Conservation (phyloP, 2,797 vertebrate species). For the Tinamus major region DNA sequence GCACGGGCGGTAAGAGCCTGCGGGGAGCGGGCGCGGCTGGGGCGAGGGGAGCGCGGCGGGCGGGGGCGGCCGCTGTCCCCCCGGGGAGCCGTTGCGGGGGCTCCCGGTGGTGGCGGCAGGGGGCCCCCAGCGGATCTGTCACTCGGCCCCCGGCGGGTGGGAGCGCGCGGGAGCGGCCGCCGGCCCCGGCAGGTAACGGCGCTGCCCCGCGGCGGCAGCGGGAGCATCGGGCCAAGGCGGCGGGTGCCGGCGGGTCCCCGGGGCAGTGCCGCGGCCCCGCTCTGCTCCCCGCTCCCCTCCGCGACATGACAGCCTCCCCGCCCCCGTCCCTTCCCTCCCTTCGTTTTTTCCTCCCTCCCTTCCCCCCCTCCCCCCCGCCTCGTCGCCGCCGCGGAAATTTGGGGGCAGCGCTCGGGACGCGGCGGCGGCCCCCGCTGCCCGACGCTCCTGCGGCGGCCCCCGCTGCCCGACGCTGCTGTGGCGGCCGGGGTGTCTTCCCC, state of each 20-base stretch:
- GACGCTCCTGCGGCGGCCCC: background rate
- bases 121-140: slow-evolving; percentile 61
- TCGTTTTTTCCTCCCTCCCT: too few species aligned
- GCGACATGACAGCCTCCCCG: background rate
- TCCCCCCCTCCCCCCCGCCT: background rate
- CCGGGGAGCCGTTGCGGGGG: background rate
- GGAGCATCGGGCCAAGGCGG: background rate
- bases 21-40: slow-evolving; percentile 39
- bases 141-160: background rate
- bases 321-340: background rate
- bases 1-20: slow-evolving; percentile 69
- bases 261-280: background rate
- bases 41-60: background rate
- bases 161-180: background rate
- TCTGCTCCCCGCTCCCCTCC: background rate
- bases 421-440: too few species aligned
- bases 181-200: background rate
- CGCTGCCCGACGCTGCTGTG: background rate
- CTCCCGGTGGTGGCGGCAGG: background rate
- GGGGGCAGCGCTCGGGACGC: background rate
- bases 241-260: background rate
- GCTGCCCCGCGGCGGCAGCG: background rate
- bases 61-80: background rate
- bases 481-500: background rate
- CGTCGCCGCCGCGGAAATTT: background rate